Percentiles rank a stretch among this genome's conserved stretches.
phyloP scores from a whole-genome alignment of 2,888 invertebrate genomes.

The Oscheius sp. region DNA sequence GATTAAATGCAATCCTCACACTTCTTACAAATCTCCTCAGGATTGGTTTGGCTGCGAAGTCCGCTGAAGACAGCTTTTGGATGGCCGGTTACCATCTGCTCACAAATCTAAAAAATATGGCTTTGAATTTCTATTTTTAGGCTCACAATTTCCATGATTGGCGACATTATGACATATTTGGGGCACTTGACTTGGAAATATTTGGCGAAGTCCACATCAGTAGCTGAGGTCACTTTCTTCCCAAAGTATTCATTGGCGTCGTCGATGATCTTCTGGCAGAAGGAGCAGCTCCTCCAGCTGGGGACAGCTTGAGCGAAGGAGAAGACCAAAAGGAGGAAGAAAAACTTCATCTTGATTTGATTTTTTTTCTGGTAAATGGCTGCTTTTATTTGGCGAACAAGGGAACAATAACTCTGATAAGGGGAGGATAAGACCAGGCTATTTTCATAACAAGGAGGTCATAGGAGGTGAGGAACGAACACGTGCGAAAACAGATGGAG shows the following conservation, averaged over 20 bases:
- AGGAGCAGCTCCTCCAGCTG: slow-evolving; percentile 6
- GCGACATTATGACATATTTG: neutral
- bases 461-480: neutral
- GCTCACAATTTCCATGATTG: slow-evolving; percentile 10
- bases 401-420: neutral
- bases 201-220: neutral
- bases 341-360: neutral
- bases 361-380: no score
- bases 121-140: neutral
- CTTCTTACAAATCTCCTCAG: slow-evolving; percentile 3
- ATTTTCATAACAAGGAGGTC: slow-evolving; percentile 1
- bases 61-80: slow-evolving; percentile 1
- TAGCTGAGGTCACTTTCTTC: neutral
- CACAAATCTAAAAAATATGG: slow-evolving; percentile 11
- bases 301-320: neutral
- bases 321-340: neutral
- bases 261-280: slow-evolving; percentile 5
- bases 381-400: neutral
- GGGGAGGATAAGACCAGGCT: no score
- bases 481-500: no score
- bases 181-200: slow-evolving; percentile 17
- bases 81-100: slow-evolving; percentile 8
- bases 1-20: slow-evolving; percentile 9
- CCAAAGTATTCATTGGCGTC: slow-evolving; percentile 4
- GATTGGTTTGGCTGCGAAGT: neutral